These are phyloP conservation scores for Lepidocyrtinus sp. DNA, from an alignment of 2,888 invertebrate species.

Conservation along the genomic window DNA sequence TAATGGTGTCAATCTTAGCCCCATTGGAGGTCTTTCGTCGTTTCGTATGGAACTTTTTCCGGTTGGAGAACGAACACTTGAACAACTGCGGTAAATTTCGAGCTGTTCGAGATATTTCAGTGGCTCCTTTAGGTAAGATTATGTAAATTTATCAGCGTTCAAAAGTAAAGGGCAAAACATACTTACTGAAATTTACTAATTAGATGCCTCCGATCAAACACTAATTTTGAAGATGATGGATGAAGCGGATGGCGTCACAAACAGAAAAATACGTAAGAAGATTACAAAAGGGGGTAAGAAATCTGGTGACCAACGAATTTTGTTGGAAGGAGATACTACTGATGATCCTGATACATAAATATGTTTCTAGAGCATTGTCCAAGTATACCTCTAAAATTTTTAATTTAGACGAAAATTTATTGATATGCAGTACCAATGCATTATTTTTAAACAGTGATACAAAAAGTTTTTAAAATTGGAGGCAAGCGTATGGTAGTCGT, in stretches of 20 bases:
- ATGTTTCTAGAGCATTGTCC: too few relatives aligned
- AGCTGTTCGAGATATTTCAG: slow-evolving; percentile 97
- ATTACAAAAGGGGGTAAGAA: slow-evolving; percentile 56
- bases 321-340: slow-evolving; percentile 69
- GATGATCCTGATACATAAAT: slow-evolving; percentile 68
- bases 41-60: slow-evolving; percentile 99
- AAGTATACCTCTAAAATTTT: too few relatives aligned
- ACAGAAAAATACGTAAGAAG: slow-evolving; percentile 73
- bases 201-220: slow-evolving; percentile 89
- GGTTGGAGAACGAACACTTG: slow-evolving; percentile 98
- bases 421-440: too few relatives aligned
- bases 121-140: slow-evolving; percentile 95
- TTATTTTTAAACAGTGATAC: too few relatives aligned
- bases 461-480: too few relatives aligned
- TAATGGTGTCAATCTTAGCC: slow-evolving; percentile 87
- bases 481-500: background rate
- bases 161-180: slow-evolving; percentile 76
- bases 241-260: slow-evolving; percentile 88
- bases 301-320: slow-evolving; percentile 63
- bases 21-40: slow-evolving; percentile 91
- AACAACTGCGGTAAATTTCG: slow-evolving; percentile 99
- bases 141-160: too few relatives aligned
- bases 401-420: too few relatives aligned
- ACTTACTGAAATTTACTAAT: background rate
- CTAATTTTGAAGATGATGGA: slow-evolving; percentile 96